Percentiles rank a stretch among this genome's conserved stretches.
These are phyloP conservation scores for Urocynchramus pylzowi DNA, from an alignment of 2,113 vertebrate species.

Conservation along the genomic window DNA sequence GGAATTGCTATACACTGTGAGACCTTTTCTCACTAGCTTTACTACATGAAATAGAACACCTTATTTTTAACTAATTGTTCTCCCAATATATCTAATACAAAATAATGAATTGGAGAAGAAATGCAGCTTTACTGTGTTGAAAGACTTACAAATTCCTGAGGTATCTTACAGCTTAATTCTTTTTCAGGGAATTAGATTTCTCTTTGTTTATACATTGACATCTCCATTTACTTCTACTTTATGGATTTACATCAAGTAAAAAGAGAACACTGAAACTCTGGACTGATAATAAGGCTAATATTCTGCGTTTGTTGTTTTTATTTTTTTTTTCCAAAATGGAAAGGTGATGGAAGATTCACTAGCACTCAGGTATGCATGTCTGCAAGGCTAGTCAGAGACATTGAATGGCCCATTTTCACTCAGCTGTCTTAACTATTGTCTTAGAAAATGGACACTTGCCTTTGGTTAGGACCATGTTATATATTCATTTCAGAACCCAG, in stretches of 20 bases:
- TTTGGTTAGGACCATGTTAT: not conserved
- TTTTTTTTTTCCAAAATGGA: not conserved
- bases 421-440: not conserved
- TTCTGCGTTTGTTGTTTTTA: not conserved
- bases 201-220: not conserved
- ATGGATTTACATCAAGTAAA: not conserved
- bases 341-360: not conserved
- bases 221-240: not conserved
- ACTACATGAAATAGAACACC: not conserved
- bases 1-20: not conserved
- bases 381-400: not conserved
- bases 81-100: not conserved
- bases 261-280: not conserved
- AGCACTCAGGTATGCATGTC: not conserved
- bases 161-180: not conserved
- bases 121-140: not conserved
- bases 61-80: not conserved
- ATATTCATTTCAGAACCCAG: not conserved
- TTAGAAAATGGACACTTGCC: not conserved
- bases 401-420: not conserved
- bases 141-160: not conserved
- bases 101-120: not conserved
- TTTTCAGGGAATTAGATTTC: not conserved
- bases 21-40: not conserved
- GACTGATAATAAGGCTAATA: not conserved